These are phyloP conservation scores for Triplophysa tibetana DNA, from an alignment of 2,113 vertebrate species.

Conservation along the genomic window DNA sequence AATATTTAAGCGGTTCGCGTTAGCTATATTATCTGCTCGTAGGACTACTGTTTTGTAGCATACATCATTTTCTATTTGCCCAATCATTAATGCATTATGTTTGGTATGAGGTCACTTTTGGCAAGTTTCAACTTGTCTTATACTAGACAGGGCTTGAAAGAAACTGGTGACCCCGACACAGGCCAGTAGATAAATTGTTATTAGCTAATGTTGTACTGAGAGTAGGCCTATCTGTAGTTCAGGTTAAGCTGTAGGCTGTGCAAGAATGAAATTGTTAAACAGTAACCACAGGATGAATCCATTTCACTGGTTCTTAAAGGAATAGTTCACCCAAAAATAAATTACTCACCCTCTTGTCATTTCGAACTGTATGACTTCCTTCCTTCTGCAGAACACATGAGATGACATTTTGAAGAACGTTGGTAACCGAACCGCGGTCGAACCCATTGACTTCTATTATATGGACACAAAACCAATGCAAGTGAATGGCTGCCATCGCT, in stretches of 20 bases:
- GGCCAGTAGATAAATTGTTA: neutral
- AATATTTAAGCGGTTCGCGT: too few relatives aligned
- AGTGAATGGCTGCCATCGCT: too few relatives aligned
- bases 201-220: neutral
- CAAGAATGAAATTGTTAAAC: neutral
- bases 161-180: neutral
- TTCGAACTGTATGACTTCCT: too few relatives aligned
- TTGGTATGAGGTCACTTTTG: neutral
- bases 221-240: neutral
- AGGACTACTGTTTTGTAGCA: neutral
- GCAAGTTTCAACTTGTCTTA: conserved; percentile 24
- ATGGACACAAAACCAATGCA: too few relatives aligned
- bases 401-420: too few relatives aligned
- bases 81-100: neutral
- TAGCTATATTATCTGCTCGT: neutral
- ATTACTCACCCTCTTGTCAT: too few relatives aligned
- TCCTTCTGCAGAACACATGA: too few relatives aligned
- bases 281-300: neutral
- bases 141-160: neutral
- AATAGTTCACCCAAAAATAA: too few relatives aligned
- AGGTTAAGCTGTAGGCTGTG: neutral
- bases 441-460: too few relatives aligned
- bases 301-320: too few relatives aligned
- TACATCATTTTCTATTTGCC: neutral
- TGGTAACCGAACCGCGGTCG: too few relatives aligned